Percentiles rank a stretch among this genome's conserved stretches.
These are phyloP conservation scores for Liopterus haemorrhoidalis DNA, from an alignment of 2,888 invertebrate species.

Conservation along the genomic window DNA sequence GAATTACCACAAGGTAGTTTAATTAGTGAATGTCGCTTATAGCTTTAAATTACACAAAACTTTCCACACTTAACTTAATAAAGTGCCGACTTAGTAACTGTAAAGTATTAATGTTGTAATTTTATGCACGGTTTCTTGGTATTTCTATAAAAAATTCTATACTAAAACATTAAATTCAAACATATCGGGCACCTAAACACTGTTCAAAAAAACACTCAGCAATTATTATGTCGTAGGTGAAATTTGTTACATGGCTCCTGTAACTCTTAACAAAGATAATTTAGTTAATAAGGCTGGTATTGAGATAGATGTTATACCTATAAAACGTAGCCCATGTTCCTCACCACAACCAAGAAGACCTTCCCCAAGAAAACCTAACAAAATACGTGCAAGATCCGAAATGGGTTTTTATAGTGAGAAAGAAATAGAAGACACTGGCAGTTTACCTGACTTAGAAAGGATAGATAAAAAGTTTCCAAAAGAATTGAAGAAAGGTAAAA, in stretches of 20 bases:
- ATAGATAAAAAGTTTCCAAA: slow-evolving; percentile 21
- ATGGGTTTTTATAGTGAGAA: slow-evolving; percentile 39
- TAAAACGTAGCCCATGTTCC: slow-evolving; percentile 44
- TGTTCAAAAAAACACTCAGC: slow-evolving; percentile 9
- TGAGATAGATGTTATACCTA: slow-evolving; percentile 46
- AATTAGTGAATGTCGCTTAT: too few relatives aligned
- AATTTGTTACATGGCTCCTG: slow-evolving; percentile 47
- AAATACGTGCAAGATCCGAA: slow-evolving; percentile 41
- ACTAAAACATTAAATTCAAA: slow-evolving; percentile 27
- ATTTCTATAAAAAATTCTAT: slow-evolving; percentile 18
- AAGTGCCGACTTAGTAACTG: too few relatives aligned
- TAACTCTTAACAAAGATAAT: slow-evolving; percentile 46
- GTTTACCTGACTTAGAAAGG: slow-evolving; percentile 42
- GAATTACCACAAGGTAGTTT: slow-evolving; percentile 48
- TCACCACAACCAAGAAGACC: slow-evolving; percentile 38
- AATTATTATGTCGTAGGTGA: slow-evolving; percentile 40
- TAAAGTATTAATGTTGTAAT: too few relatives aligned
- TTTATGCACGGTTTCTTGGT: slow-evolving; percentile 22
- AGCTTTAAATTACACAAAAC: too few relatives aligned
- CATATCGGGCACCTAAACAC: slow-evolving; percentile 34
- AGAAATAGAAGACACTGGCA: slow-evolving; percentile 38
- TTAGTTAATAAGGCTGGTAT: slow-evolving; percentile 56
- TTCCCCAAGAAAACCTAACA: slow-evolving; percentile 34
- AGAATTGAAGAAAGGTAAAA: slow-evolving; percentile 32
- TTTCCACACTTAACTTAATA: too few relatives aligned